Evolutionary conservation across 2,888 invertebrate genomes (phyloP), one percentile per base, ranked within the genome.

Genomic region (Sinodicranocentrus sp.): DNA sequence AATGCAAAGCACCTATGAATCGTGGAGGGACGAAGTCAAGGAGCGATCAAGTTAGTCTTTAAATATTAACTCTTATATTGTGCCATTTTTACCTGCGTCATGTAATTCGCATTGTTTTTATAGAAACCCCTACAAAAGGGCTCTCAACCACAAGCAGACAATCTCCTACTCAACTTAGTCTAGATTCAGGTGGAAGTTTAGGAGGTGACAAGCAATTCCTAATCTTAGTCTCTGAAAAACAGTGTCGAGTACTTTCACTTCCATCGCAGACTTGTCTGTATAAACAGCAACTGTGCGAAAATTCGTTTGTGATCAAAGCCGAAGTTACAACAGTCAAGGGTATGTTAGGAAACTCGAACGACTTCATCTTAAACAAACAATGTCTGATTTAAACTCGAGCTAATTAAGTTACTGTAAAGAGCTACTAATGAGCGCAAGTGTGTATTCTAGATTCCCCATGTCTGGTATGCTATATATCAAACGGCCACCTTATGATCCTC

Each of bases 261-360:
- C 98, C 98, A 87, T 97, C 97, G 89, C 98, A 98, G 92, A 96
- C 96, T 91, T 97, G 97, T 92, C 94, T 97, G 89, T 97, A 97
- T 92, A 94, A 97, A 89, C 95, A 96, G 91, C 97, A 97, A 92
- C 93, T 98, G 89, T 96, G 97, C 86, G 98, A 98, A 90, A 94
- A 95, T 10, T 96, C 97, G 91, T 97, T 97, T 91, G 97, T 98
- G 85, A 96, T 98, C 88, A 96, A 96, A 92, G 96, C 98, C 83
- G 97, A 98, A 92, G 95, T 97, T 90, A 95, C 97, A 89, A 94
- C 95, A 90, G 93, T 98, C 90, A 96, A 95, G 95, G 97, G 96
- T 97, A 33, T 33, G 28, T 57, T 65, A 70, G n/a, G n/a, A n/a
- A n/a, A n/a, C n/a, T n/a, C n/a, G n/a, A n/a, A n/a, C n/a, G n/a